phyloP scores from a whole-genome alignment of 2,888 invertebrate species.

The Metopia argyrocephala region DNA sequence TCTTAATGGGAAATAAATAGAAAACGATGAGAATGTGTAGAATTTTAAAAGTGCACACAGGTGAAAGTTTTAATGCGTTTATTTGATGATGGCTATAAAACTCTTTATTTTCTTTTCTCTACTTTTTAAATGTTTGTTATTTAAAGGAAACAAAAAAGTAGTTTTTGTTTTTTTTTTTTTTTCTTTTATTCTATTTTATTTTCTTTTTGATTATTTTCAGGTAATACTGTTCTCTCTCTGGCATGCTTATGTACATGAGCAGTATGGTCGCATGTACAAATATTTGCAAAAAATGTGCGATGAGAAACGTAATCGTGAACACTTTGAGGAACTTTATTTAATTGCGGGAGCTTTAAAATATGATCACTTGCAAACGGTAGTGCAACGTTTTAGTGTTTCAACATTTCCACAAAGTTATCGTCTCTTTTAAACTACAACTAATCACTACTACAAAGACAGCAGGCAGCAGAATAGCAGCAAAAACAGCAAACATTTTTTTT shows the following conservation, averaged over 20 bases:
- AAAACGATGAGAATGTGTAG: slow-evolving; percentile 3
- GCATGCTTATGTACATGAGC: slow-evolving; percentile 88
- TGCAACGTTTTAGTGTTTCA: slow-evolving; percentile 73
- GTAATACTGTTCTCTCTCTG: slow-evolving; percentile 88
- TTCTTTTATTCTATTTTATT: slow-evolving; percentile 20
- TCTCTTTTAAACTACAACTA: slow-evolving; percentile 71
- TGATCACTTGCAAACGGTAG: slow-evolving; percentile 72
- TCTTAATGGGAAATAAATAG: not conserved
- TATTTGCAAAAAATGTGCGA: slow-evolving; percentile 87
- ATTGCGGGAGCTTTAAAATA: slow-evolving; percentile 73
- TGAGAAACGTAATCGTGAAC: slow-evolving; percentile 87
- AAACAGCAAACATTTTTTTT: not conserved
- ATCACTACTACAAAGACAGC: not conserved
- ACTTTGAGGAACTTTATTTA: slow-evolving; percentile 77
- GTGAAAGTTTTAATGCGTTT: slow-evolving; percentile 62
- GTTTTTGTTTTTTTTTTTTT: slow-evolving; percentile 6
- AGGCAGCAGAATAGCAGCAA: slow-evolving; percentile 2
- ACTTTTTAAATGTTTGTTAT: not conserved
- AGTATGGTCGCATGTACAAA: slow-evolving; percentile 90
- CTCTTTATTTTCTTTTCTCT: not conserved
- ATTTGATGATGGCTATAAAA: slow-evolving; percentile 62
- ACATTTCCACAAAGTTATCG: slow-evolving; percentile 76
- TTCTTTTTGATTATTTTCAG: slow-evolving; percentile 76
- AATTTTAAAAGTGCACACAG: slow-evolving; percentile 50
- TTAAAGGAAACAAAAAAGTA: slow-evolving; percentile 10